Conservation (phyloP, 2,113 vertebrate genomes). For the Aviceda subcristata region DNA sequence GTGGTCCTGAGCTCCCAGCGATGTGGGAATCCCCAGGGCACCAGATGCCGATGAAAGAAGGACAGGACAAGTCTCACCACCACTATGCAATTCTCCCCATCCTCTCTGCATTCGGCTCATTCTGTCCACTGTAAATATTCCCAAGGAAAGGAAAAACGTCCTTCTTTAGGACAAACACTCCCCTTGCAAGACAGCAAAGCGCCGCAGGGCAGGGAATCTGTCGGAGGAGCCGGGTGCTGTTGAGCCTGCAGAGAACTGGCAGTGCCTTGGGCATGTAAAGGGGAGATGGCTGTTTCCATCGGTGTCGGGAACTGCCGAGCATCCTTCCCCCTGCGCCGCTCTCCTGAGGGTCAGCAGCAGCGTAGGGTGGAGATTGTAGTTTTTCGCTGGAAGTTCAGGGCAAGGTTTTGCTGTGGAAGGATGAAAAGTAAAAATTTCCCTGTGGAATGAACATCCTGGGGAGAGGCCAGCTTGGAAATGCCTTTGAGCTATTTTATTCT, state of each 20-base stretch:
- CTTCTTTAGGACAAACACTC: background rate
- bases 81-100: background rate
- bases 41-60: rapidly evolving
- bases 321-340: background rate
- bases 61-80: background rate
- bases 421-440: background rate
- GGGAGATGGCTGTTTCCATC: rapidly evolving
- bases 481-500: background rate
- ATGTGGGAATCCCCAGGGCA: background rate
- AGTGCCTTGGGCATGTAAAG: rapidly evolving
- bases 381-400: background rate
- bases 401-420: background rate
- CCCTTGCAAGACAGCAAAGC: background rate
- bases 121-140: background rate
- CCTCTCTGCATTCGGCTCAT: background rate
- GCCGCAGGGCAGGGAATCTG: background rate
- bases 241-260: background rate
- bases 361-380: background rate
- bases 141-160: background rate
- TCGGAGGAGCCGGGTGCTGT: rapidly evolving
- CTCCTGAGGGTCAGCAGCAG: background rate
- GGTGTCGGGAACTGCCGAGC: background rate
- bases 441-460: rapidly evolving
- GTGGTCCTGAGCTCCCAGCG: background rate
- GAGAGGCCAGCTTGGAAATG: background rate